These are phyloP conservation scores for Phyllostomus discolor DNA, from an alignment of 2,113 vertebrate genomes.

Conservation along the genomic window DNA sequence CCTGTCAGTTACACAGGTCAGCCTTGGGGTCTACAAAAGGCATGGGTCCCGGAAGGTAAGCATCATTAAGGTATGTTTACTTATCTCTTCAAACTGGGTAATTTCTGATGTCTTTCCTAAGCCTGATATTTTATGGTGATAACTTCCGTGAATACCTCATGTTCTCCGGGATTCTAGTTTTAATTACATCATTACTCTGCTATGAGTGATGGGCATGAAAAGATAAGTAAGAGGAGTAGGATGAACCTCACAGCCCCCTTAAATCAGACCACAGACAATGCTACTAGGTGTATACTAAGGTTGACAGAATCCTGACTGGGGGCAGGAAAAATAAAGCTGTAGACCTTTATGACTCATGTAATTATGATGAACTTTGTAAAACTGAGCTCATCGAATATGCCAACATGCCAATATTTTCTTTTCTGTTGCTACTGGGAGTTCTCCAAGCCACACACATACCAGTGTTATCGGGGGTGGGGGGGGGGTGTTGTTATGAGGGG, in stretches of 20 bases:
- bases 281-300: neutral
- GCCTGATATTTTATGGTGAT: neutral
- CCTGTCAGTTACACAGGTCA: neutral
- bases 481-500: neutral
- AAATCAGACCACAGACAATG: neutral
- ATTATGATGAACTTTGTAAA: neutral
- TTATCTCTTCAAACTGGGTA: neutral
- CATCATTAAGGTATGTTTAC: neutral
- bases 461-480: constrained; percentile 19
- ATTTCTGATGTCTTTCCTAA: neutral
- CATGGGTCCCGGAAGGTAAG: neutral
- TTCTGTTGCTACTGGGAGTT: constrained; percentile 5
- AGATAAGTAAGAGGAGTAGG: neutral
- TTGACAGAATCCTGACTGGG: neutral
- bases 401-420: neutral
- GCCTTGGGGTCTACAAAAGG: neutral
- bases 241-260: neutral
- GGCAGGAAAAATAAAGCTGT: neutral
- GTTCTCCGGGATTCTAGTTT: neutral
- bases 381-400: neutral
- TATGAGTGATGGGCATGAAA: neutral
- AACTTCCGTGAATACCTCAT: neutral
- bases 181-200: neutral
- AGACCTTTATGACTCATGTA: neutral
- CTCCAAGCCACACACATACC: constrained; percentile 61